These are phyloP conservation scores for Eurytoma adleriae DNA, from an alignment of 2,888 invertebrate species.

Conservation along the genomic window DNA sequence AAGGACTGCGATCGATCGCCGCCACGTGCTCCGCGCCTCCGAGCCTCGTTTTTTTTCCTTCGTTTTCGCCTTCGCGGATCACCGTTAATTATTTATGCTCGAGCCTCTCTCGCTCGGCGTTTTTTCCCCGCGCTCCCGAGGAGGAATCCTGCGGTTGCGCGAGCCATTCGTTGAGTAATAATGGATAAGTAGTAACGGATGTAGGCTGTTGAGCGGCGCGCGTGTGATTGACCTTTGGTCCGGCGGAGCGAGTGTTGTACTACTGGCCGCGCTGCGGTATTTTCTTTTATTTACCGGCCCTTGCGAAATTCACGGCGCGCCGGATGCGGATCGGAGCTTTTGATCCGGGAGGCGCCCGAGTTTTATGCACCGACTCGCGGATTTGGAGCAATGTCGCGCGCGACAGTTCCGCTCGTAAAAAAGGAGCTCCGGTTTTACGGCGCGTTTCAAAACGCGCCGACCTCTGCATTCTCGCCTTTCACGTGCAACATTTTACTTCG, in stretches of 20 bases:
- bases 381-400: conserved; percentile 51
- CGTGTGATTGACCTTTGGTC: too few relatives aligned
- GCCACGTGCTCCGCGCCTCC: conserved; percentile 52
- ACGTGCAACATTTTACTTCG: too few relatives aligned
- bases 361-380: conserved; percentile 27
- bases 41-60: too few relatives aligned
- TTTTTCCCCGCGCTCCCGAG: not conserved
- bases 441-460: conserved; percentile 8
- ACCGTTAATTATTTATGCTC: conserved; percentile 36
- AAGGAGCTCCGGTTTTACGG: not conserved
- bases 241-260: too few relatives aligned
- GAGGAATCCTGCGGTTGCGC: not conserved
- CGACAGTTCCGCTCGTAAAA: conserved; percentile 38
- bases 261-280: too few relatives aligned
- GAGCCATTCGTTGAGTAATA: not conserved
- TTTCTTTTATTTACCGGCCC: too few relatives aligned
- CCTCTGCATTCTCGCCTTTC: not conserved
- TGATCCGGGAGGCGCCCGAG: conserved; percentile 20
- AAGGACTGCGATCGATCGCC: conserved; percentile 59
- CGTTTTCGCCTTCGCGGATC: not conserved
- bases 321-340: not conserved
- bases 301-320: not conserved
- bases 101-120: not conserved
- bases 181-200: not conserved
- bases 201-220: too few relatives aligned